Conservation (phyloP, 2,888 invertebrate genomes). For the Eristalis arbustorum region DNA sequence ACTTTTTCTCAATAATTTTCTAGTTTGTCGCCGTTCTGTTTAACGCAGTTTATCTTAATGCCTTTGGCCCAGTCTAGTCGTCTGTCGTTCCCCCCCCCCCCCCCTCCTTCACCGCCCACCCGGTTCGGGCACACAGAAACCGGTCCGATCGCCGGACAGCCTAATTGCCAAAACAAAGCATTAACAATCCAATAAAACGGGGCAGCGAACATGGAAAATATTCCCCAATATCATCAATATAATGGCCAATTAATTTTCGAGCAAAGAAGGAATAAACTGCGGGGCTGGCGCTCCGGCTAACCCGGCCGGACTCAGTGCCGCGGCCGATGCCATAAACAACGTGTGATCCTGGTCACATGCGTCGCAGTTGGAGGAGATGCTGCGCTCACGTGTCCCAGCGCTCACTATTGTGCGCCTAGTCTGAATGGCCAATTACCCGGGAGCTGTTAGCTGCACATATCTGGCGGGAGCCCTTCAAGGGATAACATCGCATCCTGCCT, state of each 20-base stretch:
- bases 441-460: slow-evolving; percentile 29
- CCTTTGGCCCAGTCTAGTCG: slow-evolving; percentile 11
- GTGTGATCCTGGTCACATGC: slow-evolving; percentile 48
- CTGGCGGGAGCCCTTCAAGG: slow-evolving; percentile 21
- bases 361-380: not conserved
- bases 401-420: slow-evolving; percentile 61
- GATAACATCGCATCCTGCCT: slow-evolving; percentile 29
- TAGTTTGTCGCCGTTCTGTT: slow-evolving; percentile 67
- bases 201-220: slow-evolving; percentile 51
- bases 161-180: slow-evolving; percentile 69
- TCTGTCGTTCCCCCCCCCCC: not conserved
- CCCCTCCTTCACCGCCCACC: no score
- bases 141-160: slow-evolving; percentile 15
- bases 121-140: not conserved
- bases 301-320: not conserved
- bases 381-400: slow-evolving; percentile 53
- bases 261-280: slow-evolving; percentile 13
- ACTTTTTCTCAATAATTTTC: slow-evolving; percentile 66
- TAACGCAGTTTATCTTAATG: slow-evolving; percentile 63
- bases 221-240: slow-evolving; percentile 65
- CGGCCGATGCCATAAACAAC: slow-evolving; percentile 38
- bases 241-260: slow-evolving; percentile 62
- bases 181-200: slow-evolving; percentile 60
- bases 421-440: slow-evolving; percentile 66
- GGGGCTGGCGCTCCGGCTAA: slow-evolving; percentile 29